phyloP scores from a whole-genome alignment of 2,797 vertebrate species.

The Sebastes wilsoni region DNA sequence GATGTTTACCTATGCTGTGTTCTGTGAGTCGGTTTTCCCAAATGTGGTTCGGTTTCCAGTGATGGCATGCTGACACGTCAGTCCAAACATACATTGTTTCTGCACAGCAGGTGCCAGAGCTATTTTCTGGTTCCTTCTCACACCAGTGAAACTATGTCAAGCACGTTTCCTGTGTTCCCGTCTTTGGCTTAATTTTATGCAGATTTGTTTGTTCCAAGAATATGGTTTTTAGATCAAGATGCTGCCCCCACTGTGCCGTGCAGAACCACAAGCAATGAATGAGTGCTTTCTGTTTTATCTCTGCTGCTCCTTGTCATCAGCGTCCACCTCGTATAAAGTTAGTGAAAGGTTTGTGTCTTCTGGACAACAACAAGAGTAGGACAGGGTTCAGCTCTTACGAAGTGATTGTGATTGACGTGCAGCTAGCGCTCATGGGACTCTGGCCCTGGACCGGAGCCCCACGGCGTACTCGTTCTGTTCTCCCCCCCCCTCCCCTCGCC shows the following conservation, averaged over 20 bases:
- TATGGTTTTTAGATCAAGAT: constrained; percentile 13
- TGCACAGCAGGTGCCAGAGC: constrained; percentile 69
- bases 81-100: constrained; percentile 64
- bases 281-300: constrained; percentile 28
- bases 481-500: not conserved
- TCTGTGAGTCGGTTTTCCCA: constrained; percentile 33
- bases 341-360: constrained; percentile 54
- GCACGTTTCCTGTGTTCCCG: constrained; percentile 45
- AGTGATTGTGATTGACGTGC: constrained; percentile 68
- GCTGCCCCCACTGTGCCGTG: not conserved
- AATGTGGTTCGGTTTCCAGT: constrained; percentile 40
- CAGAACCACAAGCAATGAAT: constrained; percentile 12
- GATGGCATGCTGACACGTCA: constrained; percentile 40
- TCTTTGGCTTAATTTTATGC: constrained; percentile 42
- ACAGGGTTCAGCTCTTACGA: constrained; percentile 61
- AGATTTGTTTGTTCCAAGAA: constrained; percentile 45
- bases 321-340: constrained; percentile 5
- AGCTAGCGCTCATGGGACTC: constrained; percentile 59
- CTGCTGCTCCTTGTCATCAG: constrained; percentile 24
- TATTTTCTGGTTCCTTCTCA: constrained; percentile 60
- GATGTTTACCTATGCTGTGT: constrained; percentile 56
- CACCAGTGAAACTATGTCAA: constrained; percentile 53
- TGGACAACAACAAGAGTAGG: constrained; percentile 46
- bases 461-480: constrained; percentile 39
- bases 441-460: constrained; percentile 46